Base-by-base conservation (phyloP, 2,113 vertebrate species). In the Chelonoidis abingdonii region DNA sequence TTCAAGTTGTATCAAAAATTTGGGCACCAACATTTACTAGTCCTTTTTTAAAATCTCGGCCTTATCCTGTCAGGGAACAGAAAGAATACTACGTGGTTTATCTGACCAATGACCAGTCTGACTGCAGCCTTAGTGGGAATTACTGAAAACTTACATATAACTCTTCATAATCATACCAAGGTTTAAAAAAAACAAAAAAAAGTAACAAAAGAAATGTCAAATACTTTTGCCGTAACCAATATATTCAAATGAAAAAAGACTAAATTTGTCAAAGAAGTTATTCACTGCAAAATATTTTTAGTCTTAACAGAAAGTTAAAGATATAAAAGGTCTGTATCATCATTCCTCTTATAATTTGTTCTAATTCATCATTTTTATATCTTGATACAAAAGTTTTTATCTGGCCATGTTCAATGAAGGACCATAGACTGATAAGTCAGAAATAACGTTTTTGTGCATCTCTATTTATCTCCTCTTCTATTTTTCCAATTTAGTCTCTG, bases 401-500 rank as follows among this genome's bases (percentile, higher is more conserved):
- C 38, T 72, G 79, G 17, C 79, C 88, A 56, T 38, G 50, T 49
- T 76, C 92, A 92, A 31, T 85, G 90, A 92, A 91, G 76, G 82
- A 14, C 83, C 88, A 90, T 79, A 56, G 94, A 24, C 44, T 89
- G 57, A 53, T 89, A 95, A 31, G 52, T 72, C 65, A 94, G 78
- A 85, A 96, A 90, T 41, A 93, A 54, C 75, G 75, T 50, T 95
- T 24, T 2, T 22, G n/a, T 93, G 49, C 82, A 31, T 10, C 87
- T 87, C 82, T 91, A 0, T 5, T 81, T 88, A 56, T 81, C 52
- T 76, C 93, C 91, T 95, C 87, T 95, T 89, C 89, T 92, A 25
- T 87, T 96, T 93, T 93, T 93, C 3, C 3, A 47, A 31, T 93
- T 80, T 27, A 93, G 9, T 59, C 59, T 86, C 52, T 94, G 87